phyloP scores from a whole-genome alignment of 35 echinoderm and acorn worm species.

The Lytechinus pictus region DNA sequence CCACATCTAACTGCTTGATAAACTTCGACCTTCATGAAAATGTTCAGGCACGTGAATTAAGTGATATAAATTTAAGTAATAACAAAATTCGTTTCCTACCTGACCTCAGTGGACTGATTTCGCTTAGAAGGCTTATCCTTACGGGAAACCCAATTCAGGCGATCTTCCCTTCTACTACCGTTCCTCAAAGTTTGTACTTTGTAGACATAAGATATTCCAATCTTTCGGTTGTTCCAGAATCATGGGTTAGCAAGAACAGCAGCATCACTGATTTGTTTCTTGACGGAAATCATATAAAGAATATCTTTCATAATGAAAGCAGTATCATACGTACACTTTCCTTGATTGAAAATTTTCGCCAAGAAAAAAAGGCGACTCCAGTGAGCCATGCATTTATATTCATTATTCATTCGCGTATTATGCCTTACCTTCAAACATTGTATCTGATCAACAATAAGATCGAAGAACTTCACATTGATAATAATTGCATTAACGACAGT shows the following conservation, averaged over 20 bases:
- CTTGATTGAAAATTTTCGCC: not conserved
- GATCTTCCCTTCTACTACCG: not conserved
- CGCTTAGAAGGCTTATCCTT: not conserved
- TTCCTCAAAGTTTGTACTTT: not conserved
- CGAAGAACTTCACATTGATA: not conserved
- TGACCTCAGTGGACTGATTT: not conserved
- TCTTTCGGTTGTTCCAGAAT: not conserved
- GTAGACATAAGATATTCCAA: not conserved
- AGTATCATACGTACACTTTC: not conserved
- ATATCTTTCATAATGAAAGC: not conserved
- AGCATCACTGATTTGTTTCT: not conserved
- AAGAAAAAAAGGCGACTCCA: not conserved
- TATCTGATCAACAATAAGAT: not conserved
- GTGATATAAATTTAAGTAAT: not conserved
- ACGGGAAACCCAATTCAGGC: not conserved
- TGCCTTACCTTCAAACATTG: not conserved
- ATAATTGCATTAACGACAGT: not conserved
- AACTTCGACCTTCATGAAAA: not conserved
- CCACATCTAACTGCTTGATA: not conserved
- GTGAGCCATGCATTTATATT: not conserved
- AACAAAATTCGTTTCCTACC: not conserved
- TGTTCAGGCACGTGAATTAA: not conserved
- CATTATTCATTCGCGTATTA: not conserved
- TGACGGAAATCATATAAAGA: not conserved
- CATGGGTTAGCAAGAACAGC: not conserved